Evolutionary conservation across 2,797 vertebrate genomes (phyloP).

Genomic region (Australoheros facetus): DNA sequence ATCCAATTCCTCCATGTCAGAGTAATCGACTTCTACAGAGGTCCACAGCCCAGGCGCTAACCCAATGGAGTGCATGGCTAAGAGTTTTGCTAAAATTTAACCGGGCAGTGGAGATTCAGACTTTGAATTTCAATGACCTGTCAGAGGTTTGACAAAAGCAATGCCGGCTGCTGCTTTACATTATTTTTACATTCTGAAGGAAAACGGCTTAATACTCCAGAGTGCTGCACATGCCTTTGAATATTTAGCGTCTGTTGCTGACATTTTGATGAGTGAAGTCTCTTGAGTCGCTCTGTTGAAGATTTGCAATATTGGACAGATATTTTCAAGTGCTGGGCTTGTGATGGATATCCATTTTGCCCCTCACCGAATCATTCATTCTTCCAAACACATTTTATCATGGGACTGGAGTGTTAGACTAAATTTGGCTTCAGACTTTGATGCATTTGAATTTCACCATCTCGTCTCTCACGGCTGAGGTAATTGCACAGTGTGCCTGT

Average conservation of each 20-base stretch:
- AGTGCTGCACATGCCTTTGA: conserved; percentile 59
- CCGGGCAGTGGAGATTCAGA: conserved; percentile 41
- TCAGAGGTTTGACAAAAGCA: conserved; percentile 69
- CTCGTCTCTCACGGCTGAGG: conserved; percentile 46
- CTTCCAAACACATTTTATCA: conserved; percentile 56
- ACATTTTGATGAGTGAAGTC: conserved; percentile 77
- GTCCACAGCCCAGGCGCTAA: conserved; percentile 26
- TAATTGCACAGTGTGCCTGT: conserved; percentile 61
- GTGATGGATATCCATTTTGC: conserved; percentile 63
- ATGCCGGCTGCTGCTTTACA: conserved; percentile 63
- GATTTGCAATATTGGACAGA: conserved; percentile 69
- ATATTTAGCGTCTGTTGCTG: conserved; percentile 73
- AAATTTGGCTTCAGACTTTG: conserved; percentile 62
- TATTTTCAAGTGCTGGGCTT: conserved; percentile 57
- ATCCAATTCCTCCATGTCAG: conserved; percentile 58
- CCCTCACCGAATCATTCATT: conserved; percentile 56
- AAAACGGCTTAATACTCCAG: conserved; percentile 75
- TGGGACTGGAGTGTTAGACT: conserved; percentile 38
- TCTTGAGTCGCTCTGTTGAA: conserved; percentile 60
- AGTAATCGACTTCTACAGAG: conserved; percentile 62
- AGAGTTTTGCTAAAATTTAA: conserved; percentile 54
- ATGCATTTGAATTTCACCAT: conserved; percentile 46
- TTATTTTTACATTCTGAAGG: conserved; percentile 72
- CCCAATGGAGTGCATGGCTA: conserved; percentile 25
- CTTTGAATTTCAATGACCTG: conserved; percentile 74